Base-by-base conservation (phyloP, 1,140 invertebrate species). In the Caerostris extrusa region DNA sequence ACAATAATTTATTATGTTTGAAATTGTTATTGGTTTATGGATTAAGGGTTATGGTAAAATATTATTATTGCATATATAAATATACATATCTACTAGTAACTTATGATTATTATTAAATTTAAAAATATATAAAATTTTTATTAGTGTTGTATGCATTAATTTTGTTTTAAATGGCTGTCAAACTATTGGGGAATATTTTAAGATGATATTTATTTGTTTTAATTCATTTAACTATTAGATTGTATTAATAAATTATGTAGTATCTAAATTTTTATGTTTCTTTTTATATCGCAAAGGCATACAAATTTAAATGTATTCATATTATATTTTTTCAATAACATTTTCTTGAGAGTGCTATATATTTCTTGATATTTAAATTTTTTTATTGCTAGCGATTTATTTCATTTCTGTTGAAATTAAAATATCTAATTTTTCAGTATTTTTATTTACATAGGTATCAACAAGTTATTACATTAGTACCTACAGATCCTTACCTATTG, bases 401-500 rank as follows among this genome's bases (percentile, higher is more conserved):
- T 67, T 67, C 2, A 3, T 67, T 67, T 67, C n/a, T 14, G 61
- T 8, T 8, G 17, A 67, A 67, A 10, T 14, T 67, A 67, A 85
- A 57, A 3, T 55, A 67, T 14, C 3, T 12, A 56, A 56, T 56
- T 85, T n/a, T n/a, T n/a, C n/a, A n/a, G n/a, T n/a, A n/a, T n/a
- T n/a, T 56, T 56, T 92, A 81, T 69, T 95, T 58, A 94, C 95
- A 8, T 94, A 97, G 97, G 97, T 99, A 98, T 96, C 97, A 98
- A 95, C 98, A 99, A 96, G 96, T 98, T 3, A 96, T 98, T 82
- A 97, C 98, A 58, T 97, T 99, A 61, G 97, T 98, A 8, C 98
- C 98, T 8, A 98, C 98, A 55, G 98, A 99, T 96, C 97, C 98
- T 3, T 97, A 97, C 34, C 97, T 98, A 81, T 96, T 98, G 12